Evolutionary conservation across 2,888 invertebrate genomes (phyloP), one percentile per base, ranked within the genome.

Genomic region (Malthinus seriepunctatus): DNA sequence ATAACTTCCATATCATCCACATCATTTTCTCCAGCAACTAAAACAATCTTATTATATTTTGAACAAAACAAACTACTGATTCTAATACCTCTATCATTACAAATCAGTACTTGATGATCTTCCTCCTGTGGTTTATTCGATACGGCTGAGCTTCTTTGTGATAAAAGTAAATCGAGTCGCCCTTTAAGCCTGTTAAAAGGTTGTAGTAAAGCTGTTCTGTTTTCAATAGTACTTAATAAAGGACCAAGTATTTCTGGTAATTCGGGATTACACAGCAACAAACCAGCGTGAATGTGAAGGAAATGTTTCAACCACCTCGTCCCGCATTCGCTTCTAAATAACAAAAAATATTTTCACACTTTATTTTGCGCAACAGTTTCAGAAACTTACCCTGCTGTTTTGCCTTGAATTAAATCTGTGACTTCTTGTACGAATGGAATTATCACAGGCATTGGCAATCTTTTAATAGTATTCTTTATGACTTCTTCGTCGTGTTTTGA

Each of bases 401-500:
- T 90, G 65, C 85, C 85, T 56, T 87, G 82, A 62, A 93, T 83
- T 77, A 89, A 81, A 3, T 77, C 75, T 0, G 87, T 85, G 0
- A 96, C 80, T 75, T 94, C 90, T 63, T 87, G 84, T 3, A 96
- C 74, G 9, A 96, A 76, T 0, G 86, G 84, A 0, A 87, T 82
- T 14, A 96, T 83, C 54, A 87, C 88, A 65, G 89, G 87, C 0
- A 93, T 82, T 0, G 95, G 94, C 56, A 97, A 77, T 51, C 86
- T 84, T 52, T 85, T 81, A 11, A 95, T 81, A 0, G 96, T 95
- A 62, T 88, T 86, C 38, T 80, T 78, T 5, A 96, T 90, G 0
- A 91, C 82, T 1, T 77, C 81, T 12, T 85, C 82, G 52, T 92
- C 88, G 47, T 84, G 83, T 47, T 83, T 84, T 39, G 83, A 82